Evolutionary conservation across 1,140 invertebrate genomes (phyloP), one percentile per base, ranked within the genome.

Genomic region (Drusus annulatus): DNA sequence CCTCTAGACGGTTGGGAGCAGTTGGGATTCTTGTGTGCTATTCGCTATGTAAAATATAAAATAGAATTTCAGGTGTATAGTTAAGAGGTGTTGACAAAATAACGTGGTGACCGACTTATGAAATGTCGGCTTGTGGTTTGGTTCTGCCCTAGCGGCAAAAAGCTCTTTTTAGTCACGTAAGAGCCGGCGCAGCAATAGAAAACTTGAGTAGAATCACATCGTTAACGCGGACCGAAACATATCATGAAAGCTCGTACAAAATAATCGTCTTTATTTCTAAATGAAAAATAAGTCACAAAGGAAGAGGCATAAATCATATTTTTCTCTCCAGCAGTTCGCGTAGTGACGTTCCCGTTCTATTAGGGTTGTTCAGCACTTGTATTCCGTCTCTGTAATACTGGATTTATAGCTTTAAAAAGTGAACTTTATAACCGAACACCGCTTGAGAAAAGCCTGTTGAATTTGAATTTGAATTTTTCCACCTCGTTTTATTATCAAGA

Each of bases 281-380:
- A 74, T 74, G 69, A 74, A 74, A 74, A 74, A 56, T 74, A 74
- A 74, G 13, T 52, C 52, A 54, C 69, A 56, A 78, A 51, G 51
- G 31, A 56, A 23, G 28, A 54, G n/a, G n/a, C 76, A 56, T 78
- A 78, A 78, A 78, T 78, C 76, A 78, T 65, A 78, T 69, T 78
- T 36, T 54, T 21, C 25, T 69, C 36, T 63, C 45, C 62, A 77
- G 51, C 62, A 36, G 62, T 65, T 78, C 62, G 76, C 63, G 62
- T 76, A 13, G 52, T 76, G 74, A 76, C 54, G 25, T 78, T 56
- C 58, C 51, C 50, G 1, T 78, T 78, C 76, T 77, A 63, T 77
- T 77, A 23, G 75, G 21, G 60, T 23, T 77, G 75, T 77, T 63
- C 36, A 63, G 75, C 36, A 52, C 60, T 77, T 77, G 69, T 74